phyloP scores from a whole-genome alignment of 2,797 vertebrate species.

The Graptemys geographica region DNA sequence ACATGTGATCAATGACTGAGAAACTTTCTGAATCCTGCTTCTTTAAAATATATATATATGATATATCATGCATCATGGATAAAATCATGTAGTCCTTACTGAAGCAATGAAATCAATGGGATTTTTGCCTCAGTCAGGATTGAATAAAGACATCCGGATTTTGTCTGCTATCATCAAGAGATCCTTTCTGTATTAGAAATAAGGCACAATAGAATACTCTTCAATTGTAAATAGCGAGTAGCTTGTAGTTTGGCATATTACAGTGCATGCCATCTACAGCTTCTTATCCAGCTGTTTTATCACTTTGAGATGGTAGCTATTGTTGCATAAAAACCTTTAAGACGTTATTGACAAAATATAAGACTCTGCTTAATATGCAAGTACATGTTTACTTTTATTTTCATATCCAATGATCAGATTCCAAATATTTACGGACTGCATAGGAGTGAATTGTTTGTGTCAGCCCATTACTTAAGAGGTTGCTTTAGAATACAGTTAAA shows the following conservation, averaged over 20 bases:
- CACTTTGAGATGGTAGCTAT: not conserved
- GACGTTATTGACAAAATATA: not conserved
- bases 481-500: not conserved
- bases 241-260: conserved; percentile 11
- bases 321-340: not conserved
- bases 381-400: not conserved
- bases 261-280: not conserved
- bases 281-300: not conserved
- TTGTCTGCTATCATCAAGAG: not conserved
- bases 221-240: not conserved
- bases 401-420: not conserved
- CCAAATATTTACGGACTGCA: not conserved
- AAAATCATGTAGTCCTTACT: not conserved
- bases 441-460: not conserved
- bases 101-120: conserved; percentile 9
- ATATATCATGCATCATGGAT: not conserved
- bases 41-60: too few species aligned
- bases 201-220: not conserved
- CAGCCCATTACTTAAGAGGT: not conserved
- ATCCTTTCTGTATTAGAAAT: conserved; percentile 13
- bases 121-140: not conserved
- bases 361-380: not conserved
- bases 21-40: conserved; percentile 30
- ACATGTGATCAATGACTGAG: conserved; percentile 2
- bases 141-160: not conserved